Conservation (phyloP, 2,113 vertebrate genomes). For the Tenebrosternarchus preto region DNA sequence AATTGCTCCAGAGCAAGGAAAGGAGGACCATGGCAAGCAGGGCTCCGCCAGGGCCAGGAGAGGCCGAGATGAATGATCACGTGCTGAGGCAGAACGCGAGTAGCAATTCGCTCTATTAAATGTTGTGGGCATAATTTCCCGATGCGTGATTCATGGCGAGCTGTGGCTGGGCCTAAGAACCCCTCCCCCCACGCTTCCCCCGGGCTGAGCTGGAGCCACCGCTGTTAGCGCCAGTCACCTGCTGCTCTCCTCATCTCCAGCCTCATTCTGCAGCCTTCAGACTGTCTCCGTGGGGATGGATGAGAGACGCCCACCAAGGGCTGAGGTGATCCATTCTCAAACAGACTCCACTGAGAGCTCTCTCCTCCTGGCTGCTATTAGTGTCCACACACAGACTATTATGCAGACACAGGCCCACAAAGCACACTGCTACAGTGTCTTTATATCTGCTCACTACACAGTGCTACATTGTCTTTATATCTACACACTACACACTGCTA, state of each 20-base stretch:
- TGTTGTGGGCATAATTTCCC: slow-evolving; percentile 77
- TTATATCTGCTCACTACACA: no score
- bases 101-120: slow-evolving; percentile 80
- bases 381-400: slow-evolving; percentile 5
- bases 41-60: slow-evolving; percentile 65
- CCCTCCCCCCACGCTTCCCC: slow-evolving; percentile 56
- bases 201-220: slow-evolving; percentile 52
- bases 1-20: slow-evolving; percentile 82
- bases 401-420: not conserved
- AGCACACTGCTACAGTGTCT: no score
- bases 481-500: not conserved
- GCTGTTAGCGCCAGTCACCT: slow-evolving; percentile 47
- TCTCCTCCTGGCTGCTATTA: slow-evolving; percentile 16
- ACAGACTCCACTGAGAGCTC: slow-evolving; percentile 32
- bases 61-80: slow-evolving; percentile 80
- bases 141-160: slow-evolving; percentile 72
- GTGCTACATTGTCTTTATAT: no score
- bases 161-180: slow-evolving; percentile 14
- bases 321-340: slow-evolving; percentile 44
- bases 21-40: slow-evolving; percentile 67
- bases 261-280: slow-evolving; percentile 46
- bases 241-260: slow-evolving; percentile 46
- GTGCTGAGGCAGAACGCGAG: slow-evolving; percentile 69
- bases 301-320: slow-evolving; percentile 44
- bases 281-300: slow-evolving; percentile 51